phyloP scores from a whole-genome alignment of 2,888 invertebrate species.

The Fragum whitleyi region DNA sequence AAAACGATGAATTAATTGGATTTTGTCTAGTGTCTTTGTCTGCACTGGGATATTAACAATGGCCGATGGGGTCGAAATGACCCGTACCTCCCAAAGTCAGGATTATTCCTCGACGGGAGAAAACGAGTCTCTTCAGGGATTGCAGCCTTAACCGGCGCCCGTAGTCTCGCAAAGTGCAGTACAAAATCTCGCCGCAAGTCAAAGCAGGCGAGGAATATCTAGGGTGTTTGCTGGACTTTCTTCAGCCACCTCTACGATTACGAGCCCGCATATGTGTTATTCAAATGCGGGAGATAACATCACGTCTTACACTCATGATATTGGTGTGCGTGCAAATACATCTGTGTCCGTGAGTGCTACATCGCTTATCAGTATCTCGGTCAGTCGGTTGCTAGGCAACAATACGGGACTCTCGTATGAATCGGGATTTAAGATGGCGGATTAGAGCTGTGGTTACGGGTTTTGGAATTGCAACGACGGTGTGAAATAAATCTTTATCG shows the following conservation, averaged over 20 bases:
- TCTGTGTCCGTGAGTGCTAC: not conserved
- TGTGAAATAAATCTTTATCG: no score
- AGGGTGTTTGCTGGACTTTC: slow-evolving; percentile 8
- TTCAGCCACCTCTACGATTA: not conserved
- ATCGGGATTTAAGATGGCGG: not conserved
- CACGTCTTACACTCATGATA: not conserved
- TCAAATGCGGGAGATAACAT: not conserved
- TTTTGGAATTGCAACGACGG: no score
- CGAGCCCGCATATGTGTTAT: not conserved
- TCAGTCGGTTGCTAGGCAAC: no score
- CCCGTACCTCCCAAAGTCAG: not conserved
- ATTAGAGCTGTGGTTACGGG: no score
- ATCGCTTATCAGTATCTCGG: not conserved
- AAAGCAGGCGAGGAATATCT: not conserved
- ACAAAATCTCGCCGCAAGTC: not conserved
- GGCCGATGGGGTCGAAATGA: not conserved
- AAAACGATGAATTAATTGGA: no score
- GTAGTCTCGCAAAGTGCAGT: not conserved
- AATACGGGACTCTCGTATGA: no score
- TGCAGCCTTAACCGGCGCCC: not conserved
- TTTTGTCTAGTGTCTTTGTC: no score
- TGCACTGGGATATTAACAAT: no score
- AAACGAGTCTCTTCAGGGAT: slow-evolving; percentile 8
- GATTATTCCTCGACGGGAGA: not conserved
- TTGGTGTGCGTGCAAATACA: not conserved